Conservation (phyloP, 2,797 vertebrate species). For the Enteromius trimaculatus region DNA sequence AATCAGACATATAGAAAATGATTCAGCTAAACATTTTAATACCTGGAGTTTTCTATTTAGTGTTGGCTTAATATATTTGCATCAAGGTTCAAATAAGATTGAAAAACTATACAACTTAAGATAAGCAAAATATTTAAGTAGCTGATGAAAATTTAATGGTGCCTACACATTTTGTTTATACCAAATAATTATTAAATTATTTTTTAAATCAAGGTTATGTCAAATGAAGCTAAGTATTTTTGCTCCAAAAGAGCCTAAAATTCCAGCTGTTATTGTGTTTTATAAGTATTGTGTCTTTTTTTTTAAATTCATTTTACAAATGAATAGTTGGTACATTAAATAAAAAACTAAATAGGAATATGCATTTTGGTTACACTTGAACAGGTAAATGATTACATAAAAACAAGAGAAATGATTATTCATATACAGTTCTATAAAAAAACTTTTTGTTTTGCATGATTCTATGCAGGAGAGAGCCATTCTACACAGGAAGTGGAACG, state of each 20-base stretch:
- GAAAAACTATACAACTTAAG: neutral
- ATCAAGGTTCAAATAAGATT: neutral
- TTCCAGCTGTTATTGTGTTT: neutral
- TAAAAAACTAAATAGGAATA: neutral
- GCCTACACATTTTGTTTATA: neutral
- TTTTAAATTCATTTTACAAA: too few species aligned
- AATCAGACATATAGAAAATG: constrained; percentile 6
- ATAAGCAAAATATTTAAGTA: neutral
- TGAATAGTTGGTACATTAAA: neutral
- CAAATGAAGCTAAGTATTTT: neutral
- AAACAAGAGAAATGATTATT: neutral
- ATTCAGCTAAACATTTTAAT: neutral
- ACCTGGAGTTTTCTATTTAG: neutral
- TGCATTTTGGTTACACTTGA: neutral
- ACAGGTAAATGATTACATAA: neutral
- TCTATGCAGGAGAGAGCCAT: constrained; percentile 62
- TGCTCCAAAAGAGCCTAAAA: neutral
- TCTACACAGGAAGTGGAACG: constrained; percentile 53
- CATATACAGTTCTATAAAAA: neutral
- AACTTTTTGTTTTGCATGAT: neutral
- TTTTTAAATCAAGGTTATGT: neutral
- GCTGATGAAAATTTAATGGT: neutral
- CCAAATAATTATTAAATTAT: neutral
- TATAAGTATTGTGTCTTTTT: neutral
- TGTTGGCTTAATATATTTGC: neutral